Evolutionary conservation across 2,113 vertebrate genomes (phyloP).

Genomic region (Clarias magur): DNA sequence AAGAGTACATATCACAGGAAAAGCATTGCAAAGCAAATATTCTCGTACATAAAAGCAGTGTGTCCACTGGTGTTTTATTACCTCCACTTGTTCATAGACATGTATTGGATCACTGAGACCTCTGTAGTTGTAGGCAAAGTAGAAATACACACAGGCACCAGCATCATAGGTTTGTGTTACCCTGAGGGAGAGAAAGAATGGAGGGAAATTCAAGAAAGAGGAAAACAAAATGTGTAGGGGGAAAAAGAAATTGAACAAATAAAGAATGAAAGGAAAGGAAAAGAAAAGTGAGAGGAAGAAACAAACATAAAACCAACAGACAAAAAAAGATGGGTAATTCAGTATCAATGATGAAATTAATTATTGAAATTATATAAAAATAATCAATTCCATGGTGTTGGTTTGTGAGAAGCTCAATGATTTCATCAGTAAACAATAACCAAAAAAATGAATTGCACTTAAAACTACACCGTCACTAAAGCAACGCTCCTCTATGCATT

Average conservation of each 20-base stretch:
- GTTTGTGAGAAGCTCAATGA: not conserved
- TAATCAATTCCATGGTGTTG: not conserved
- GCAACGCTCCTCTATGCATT: not conserved
- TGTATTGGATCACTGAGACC: conserved; percentile 91
- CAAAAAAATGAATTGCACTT: not conserved
- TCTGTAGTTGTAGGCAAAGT: conserved; percentile 99
- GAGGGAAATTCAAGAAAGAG: not conserved
- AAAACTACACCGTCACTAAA: not conserved
- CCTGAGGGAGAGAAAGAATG: conserved; percentile 65
- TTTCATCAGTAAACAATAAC: not conserved
- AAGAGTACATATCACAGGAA: not conserved
- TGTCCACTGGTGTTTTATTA: conserved; percentile 63
- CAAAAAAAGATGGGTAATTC: not conserved
- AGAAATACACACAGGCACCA: conserved; percentile 98
- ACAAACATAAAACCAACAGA: not conserved
- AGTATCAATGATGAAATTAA: not conserved
- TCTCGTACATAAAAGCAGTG: not conserved
- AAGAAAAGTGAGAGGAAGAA: not conserved
- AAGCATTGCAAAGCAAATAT: not conserved
- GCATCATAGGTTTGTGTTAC: conserved; percentile 96
- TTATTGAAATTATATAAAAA: not conserved
- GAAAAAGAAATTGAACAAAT: not conserved
- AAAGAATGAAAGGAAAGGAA: too few relatives aligned
- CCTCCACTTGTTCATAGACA: conserved; percentile 95
- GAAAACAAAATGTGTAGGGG: not conserved